Base-by-base conservation (phyloP, 2,113 vertebrate genomes). In the Oncorhynchus masou region DNA sequence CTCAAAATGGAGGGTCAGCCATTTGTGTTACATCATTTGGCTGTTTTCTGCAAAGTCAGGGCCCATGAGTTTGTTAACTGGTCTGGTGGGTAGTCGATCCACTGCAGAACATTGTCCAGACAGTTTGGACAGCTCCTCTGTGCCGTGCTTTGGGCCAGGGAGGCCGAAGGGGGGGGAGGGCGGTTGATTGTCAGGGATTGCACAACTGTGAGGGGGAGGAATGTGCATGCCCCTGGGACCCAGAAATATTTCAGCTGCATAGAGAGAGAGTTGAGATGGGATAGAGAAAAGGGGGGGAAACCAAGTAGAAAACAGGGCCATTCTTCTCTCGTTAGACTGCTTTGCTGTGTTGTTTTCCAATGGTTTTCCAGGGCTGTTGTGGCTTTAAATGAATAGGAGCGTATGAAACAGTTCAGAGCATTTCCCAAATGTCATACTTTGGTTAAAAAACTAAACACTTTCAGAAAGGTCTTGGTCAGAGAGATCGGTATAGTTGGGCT, bases 151-250 rank as follows among this genome's bases (percentile, higher is more conserved):
- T 77, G 34, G 70, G 68, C 25, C 29, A 31, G 67, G 8, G 19
- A 68, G 31, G 22, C 24, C 22, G 12, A 66, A 19, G 29, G 59
- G 7, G 7, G 27, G 65, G 45, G 80, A n/a, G 81, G 66, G 69
- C 74, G 75, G 79, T 34, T 81, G 87, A 91, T 90, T 91, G 89
- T 91, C 88, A 87, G 79, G 85, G 84, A 91, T 93, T 93, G 89
- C 91, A 90, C 89, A 92, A 93, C 84, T 87, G 85, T 83, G 85
- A 85, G 82, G 80, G 83, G 22, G 67, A 92, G 84, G 92, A 92
- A 93, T 94, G 90, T 78, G 79, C 77, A 64, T 80, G 82, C 88
- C 86, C 88, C 85, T 81, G 88, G 88, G 89, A 91, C 87, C 80
- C 71, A 87, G 76, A 88, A 86, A 89, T 84, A 90, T 92, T 89